Evolutionary conservation across 1,140 invertebrate species (phyloP), one percentile per base, ranked within the genome.

Genomic region (Heterodera carotae): DNA sequence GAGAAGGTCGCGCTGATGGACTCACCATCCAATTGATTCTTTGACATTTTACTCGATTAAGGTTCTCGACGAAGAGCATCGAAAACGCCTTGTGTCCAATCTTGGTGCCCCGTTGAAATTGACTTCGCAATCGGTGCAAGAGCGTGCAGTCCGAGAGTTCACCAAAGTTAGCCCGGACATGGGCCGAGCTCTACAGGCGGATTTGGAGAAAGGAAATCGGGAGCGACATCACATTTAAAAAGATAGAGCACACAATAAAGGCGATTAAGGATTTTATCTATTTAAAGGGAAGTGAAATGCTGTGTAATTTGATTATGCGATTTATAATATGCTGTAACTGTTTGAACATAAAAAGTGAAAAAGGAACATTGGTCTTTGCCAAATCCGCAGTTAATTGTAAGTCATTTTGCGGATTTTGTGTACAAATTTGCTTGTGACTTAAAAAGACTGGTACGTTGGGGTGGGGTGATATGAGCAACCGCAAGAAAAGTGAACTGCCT

Each of bases 111-210:
- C 93, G 88, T 84, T 97, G 56, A 91, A 91, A 77, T 89, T 92
- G 83, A 93, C 94, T 43, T 91, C 93, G 59, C 91, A 91, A 62
- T 95, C 96, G 86, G 92, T 98, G 82, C 93, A 95, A 88, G 90
- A 90, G 76, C 80, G 90, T 56, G 85, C 86, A 22, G 82, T 91
- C 36, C 76, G 82, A 8, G 89, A 89, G 77, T 90, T 90, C 78
- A 82, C 76, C n/a, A 86, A 89, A 76, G 89, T 86, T 34, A 86
- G 90, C 81, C 84, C 89, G 15, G 89, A 89, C 43, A 89, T 87
- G 80, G 90, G 90, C 22, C 83, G 81, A 0, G 79, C 79, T 22
- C 80, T 90, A n/a, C 84, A 85, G 69, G 78, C 79, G 27, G 79
- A 66, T 18, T 34, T 66, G 62, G 62, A 66, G 29, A 66, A 66